Conservation (phyloP, 2,797 vertebrate species). For the Chrysocyon brachyurus region DNA sequence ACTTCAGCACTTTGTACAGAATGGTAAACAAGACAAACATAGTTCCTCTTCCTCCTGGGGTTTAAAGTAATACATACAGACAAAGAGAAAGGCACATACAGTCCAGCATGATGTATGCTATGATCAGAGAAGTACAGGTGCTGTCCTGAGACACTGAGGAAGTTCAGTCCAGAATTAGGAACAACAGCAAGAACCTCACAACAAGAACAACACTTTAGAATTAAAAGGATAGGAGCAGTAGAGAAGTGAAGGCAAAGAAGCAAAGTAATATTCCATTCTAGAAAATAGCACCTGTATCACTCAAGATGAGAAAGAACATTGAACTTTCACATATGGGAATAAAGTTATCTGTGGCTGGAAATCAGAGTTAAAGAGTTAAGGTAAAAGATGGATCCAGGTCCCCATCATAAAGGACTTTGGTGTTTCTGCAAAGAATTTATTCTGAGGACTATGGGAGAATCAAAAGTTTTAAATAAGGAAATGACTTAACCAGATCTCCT, state of each 20-base stretch:
- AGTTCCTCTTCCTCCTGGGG: not conserved
- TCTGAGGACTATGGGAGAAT: not conserved
- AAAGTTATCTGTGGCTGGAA: not conserved
- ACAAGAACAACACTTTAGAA: not conserved
- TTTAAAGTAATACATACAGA: not conserved
- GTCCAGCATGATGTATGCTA: fast-evolving
- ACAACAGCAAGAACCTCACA: not conserved
- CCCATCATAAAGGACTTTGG: not conserved
- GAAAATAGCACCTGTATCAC: not conserved
- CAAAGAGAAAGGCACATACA: not conserved
- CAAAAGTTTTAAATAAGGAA: not conserved
- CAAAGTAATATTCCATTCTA: slow-evolving; percentile 7
- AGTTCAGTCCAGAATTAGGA: not conserved
- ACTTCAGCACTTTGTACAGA: not conserved
- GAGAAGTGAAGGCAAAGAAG: not conserved
- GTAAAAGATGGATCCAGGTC: not conserved
- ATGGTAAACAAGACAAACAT: not conserved
- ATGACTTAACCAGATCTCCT: not conserved
- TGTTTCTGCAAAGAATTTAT: not conserved
- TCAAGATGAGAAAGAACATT: not conserved
- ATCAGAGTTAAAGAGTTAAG: not conserved
- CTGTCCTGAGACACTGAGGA: not conserved
- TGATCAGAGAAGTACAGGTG: not conserved
- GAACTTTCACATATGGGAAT: not conserved
- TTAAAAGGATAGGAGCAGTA: not conserved